phyloP scores from a whole-genome alignment of 1,140 invertebrate genomes.

The Mya arenaria region DNA sequence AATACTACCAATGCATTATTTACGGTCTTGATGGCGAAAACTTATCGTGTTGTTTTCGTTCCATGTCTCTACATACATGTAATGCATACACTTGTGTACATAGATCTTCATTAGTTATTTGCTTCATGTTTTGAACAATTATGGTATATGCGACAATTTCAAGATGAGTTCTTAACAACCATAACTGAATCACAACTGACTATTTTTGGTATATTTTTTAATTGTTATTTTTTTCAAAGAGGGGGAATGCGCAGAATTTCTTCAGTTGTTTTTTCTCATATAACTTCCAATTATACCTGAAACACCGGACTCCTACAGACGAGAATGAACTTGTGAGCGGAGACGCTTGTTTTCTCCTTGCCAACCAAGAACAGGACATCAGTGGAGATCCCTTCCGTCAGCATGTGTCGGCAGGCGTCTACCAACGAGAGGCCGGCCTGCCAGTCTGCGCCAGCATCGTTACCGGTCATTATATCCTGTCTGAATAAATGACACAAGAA shows the following conservation, averaged over 20 bases:
- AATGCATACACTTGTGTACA: too few species aligned
- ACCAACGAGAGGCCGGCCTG: slow-evolving; percentile 5
- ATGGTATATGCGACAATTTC: not conserved
- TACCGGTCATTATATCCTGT: not conserved
- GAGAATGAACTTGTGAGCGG: slow-evolving; percentile 90
- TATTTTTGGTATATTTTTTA: not conserved
- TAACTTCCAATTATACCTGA: slow-evolving; percentile 80
- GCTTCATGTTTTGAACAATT: not conserved
- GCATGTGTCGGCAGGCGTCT: slow-evolving; percentile 43
- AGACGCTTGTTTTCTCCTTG: not conserved
- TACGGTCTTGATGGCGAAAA: too few species aligned
- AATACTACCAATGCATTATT: too few species aligned
- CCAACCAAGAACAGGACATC: slow-evolving; percentile 54
- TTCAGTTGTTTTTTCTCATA: not conserved
- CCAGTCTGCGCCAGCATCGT: slow-evolving; percentile 67
- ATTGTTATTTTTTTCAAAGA: not conserved
- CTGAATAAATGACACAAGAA: not conserved
- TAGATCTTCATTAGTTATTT: too few species aligned
- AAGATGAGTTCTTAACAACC: not conserved
- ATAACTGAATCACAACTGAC: not conserved
- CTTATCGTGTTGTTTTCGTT: too few species aligned
- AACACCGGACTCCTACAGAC: slow-evolving; percentile 91
- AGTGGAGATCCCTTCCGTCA: slow-evolving; percentile 6
- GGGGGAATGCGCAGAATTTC: not conserved
- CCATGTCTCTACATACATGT: too few species aligned